Base-by-base conservation (phyloP, 2,888 invertebrate species). In the Conus canariensis region DNA sequence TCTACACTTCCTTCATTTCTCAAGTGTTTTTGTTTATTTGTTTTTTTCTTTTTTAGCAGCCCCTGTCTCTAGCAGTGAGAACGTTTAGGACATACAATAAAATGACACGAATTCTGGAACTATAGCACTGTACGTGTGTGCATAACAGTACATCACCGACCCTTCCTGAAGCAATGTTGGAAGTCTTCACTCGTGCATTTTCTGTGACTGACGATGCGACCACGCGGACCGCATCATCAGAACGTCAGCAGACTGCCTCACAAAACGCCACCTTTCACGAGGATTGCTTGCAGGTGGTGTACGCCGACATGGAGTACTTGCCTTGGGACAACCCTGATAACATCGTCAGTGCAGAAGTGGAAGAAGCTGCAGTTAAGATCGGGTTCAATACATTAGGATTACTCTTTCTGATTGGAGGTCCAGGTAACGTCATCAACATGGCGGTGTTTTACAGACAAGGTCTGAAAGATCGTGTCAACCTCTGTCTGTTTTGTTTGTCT, bases 261-360 rank as follows among this genome's bases (percentile, higher is more conserved):
- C 45, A 45, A 45, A 83, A 83, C 83, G n/a, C n/a, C 7, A 58
- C 83, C 10, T 12, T 58, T 59, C 83, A n/a, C 4, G 58, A 83
- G 19, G 83, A 58, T 7, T 83, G 83, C 58, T 10, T 58, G 22
- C 19, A 19, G 22, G 58, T 83, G 12, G 19, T 8, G 30, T n/a
- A 58, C 10, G 12, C 16, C 14, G 59, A 83, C 8, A 5, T 83
- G 83, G 58, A 83, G 22, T 83, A 56, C 83, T n/a, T 58, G 7
- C 83, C 83, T 30, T 83, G 83, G 83, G 58, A 58, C 58, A 83
- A 83, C 58, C 83, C 83, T n/a, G 58, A 83, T 7, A 83, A 83
- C 14, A 80, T 80, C 77, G 30, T 80, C 77, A 80, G 77, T 16
- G 77, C 77, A 2, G 77, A 80, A 80, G 77, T 80, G 77, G 77